phyloP scores from a whole-genome alignment of 1,140 invertebrate genomes.

The Probaryconus sp. region DNA sequence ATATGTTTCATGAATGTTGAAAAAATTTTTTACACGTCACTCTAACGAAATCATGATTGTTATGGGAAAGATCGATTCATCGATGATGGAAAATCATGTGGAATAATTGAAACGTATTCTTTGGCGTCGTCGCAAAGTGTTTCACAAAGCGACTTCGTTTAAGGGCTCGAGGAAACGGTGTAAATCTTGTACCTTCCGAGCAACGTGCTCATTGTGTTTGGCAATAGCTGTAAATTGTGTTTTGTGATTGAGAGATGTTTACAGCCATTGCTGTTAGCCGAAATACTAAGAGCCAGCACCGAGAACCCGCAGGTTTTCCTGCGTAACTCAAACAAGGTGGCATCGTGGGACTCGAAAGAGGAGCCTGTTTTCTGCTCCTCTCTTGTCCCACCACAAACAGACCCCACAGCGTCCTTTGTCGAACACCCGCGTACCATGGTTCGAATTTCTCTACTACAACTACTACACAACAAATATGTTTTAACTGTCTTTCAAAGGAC shows the following conservation, averaged over 20 bases:
- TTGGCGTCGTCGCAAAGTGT: no score
- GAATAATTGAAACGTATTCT: no score
- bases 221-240: neutral
- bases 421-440: conserved; percentile 57
- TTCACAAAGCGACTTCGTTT: no score
- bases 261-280: conserved; percentile 33
- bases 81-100: no score
- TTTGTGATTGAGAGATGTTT: conserved; percentile 25
- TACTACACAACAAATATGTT: conserved; percentile 47
- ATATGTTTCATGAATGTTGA: no score
- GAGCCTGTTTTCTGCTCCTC: conserved; percentile 68
- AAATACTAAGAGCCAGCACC: conserved; percentile 15
- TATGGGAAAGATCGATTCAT: no score
- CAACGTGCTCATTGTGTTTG: neutral
- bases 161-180: no score
- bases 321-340: conserved; percentile 52
- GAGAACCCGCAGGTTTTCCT: conserved; percentile 63
- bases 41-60: no score
- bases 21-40: no score
- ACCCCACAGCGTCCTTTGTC: conserved; percentile 62
- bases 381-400: conserved; percentile 57
- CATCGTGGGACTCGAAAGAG: conserved; percentile 64
- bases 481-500: conserved; percentile 25
- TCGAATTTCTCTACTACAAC: conserved; percentile 67
- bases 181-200: neutral